phyloP scores from a whole-genome alignment of 1,140 invertebrate species.

The Amphibalanus amphitrite region DNA sequence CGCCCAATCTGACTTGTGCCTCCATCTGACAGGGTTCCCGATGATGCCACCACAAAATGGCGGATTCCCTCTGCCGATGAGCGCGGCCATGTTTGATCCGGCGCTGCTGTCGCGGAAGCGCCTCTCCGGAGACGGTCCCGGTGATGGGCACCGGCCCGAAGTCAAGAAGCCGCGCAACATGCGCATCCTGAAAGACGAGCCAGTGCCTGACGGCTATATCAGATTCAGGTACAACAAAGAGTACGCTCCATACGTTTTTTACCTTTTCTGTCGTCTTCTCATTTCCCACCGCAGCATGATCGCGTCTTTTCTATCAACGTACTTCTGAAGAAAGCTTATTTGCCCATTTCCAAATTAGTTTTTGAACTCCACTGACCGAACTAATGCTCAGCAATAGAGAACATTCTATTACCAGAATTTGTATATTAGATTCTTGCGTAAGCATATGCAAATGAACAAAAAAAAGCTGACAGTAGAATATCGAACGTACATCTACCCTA shows the following conservation, averaged over 20 bases:
- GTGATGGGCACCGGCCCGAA: slow-evolving; percentile 25
- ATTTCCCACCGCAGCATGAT: neutral
- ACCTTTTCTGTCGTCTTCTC: neutral
- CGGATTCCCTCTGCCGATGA: neutral
- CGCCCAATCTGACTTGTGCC: neutral
- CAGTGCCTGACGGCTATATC: slow-evolving; percentile 81
- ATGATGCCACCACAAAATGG: neutral
- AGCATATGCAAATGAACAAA: no score
- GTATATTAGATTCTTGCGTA: no score
- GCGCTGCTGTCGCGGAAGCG: neutral
- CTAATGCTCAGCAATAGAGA: no score
- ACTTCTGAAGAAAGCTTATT: no score
- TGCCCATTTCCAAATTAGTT: no score
- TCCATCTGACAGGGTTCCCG: neutral
- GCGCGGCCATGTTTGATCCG: slow-evolving; percentile 1
- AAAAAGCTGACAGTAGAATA: no score
- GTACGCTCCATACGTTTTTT: slow-evolving; percentile 6
- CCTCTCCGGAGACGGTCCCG: neutral
- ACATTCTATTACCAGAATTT: no score
- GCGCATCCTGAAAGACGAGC: slow-evolving; percentile 72
- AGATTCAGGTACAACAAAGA: slow-evolving; percentile 40
- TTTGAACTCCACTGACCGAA: no score
- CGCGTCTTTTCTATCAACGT: slow-evolving; percentile 4
- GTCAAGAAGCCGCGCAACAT: slow-evolving; percentile 53
- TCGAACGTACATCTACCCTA: no score